Base-by-base conservation (phyloP, 2,888 invertebrate genomes). In the Oxytorus armatus region DNA sequence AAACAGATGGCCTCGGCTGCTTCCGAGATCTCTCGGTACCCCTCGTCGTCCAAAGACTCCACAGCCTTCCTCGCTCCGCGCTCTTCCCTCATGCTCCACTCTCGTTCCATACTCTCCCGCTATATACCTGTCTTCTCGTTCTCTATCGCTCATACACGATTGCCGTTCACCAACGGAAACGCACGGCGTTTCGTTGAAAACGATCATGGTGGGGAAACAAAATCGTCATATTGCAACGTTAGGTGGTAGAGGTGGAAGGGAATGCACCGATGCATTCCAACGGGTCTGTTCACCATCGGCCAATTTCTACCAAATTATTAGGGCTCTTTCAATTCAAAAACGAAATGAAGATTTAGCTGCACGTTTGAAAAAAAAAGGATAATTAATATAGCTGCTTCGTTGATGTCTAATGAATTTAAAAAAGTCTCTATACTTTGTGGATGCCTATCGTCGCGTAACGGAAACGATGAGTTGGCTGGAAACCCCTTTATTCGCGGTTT, bases 1-100 rank as follows among this genome's bases (percentile, higher is more conserved):
- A 89, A 88, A 89, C 90, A 89, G 88, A 89, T 88, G 89, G 88
- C 89, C 88, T 87, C 89, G 88, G 85, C 83, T 79, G 82, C 84
- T 83, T 84, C 83, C 86, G 82, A 83, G 85, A 82, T 70, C 39
- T 70, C 81, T 89, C 88, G 88, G 88, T 79, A 83, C 85, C 85
- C 86, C 87, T 86, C 88, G 86, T 77, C 78, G 72, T 16, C 25
- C 16, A 16, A 21, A 21, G 25, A 29, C 8, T 25, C 66, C 59
- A 21, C 33, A 21, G 65, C 83, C 70, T 82, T 78, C 80, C 65
- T 77, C 83, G 33, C 29, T 21, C 44, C 18, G 8, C 18, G 42
- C 21, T 57, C 44, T 74, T 21, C 70, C n/a, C 16, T 1, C 16
- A 18, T 4, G 23, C 70, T 77, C 69, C 79, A 73, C 78, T 79